Conservation (phyloP, 2,888 invertebrate genomes). For the Drosophila nr. medialis region DNA sequence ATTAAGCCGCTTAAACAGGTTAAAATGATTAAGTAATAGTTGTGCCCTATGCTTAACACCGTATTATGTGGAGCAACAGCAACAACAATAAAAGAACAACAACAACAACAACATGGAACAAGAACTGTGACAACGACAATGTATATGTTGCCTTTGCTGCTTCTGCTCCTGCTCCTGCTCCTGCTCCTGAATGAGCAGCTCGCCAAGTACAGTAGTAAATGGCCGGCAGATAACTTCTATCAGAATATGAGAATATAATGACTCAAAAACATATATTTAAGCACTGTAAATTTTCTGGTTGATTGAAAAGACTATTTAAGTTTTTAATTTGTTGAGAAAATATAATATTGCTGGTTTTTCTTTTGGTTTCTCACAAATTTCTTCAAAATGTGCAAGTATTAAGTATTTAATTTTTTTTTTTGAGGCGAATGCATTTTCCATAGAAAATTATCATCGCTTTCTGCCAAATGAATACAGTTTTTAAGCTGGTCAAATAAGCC, state of each 20-base stretch:
- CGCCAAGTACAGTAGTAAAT: constrained; percentile 29
- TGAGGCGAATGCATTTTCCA: too few relatives aligned
- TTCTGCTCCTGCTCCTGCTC: not conserved
- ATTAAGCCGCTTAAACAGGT: constrained; percentile 77
- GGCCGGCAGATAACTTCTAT: not conserved
- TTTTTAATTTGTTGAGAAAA: not conserved
- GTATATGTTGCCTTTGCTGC: constrained; percentile 10
- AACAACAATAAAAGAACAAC: constrained; percentile 24
- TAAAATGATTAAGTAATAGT: constrained; percentile 78
- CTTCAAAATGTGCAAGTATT: not conserved
- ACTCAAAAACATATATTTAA: not conserved
- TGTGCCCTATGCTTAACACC: constrained; percentile 67
- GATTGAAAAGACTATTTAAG: not conserved
- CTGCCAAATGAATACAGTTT: not conserved
- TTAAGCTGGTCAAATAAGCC: too few relatives aligned
- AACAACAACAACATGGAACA: constrained; percentile 19
- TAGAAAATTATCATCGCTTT: not conserved
- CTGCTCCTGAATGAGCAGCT: not conserved
- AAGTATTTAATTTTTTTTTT: too few relatives aligned
- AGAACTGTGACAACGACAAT: constrained; percentile 38
- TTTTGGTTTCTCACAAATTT: not conserved
- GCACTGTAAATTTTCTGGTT: not conserved
- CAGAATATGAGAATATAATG: not conserved
- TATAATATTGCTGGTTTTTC: not conserved
- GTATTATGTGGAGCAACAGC: constrained; percentile 60